A percentile compares a stretch with the other conserved stretches of the same genome.
phyloP scores from a whole-genome alignment of 2,113 vertebrate genomes.

The Centropristis striata region DNA sequence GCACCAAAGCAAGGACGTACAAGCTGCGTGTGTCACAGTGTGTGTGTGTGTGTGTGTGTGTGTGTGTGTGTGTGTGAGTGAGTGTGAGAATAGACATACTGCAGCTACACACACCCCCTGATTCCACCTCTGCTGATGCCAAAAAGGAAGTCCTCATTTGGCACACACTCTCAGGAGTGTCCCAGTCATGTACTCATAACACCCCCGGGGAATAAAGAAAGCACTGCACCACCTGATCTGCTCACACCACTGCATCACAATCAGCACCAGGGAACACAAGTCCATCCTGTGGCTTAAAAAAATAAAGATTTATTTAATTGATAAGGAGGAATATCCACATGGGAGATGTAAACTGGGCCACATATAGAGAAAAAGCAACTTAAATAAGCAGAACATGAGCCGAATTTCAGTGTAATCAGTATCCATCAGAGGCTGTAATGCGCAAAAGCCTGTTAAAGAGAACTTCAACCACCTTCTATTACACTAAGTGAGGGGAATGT shows the following conservation, averaged over 20 bases:
- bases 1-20: constrained; percentile 2
- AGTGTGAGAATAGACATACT: constrained; percentile 19
- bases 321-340: background rate
- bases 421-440: constrained; percentile 45
- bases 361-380: background rate
- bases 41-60: background rate
- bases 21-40: background rate
- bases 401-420: background rate
- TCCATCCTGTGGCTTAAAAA: background rate
- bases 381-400: background rate
- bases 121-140: constrained; percentile 42
- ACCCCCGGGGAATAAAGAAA: constrained; percentile 44
- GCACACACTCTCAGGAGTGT: constrained; percentile 41
- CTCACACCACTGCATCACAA: constrained; percentile 39
- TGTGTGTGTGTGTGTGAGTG: background rate
- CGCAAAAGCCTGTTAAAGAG: background rate
- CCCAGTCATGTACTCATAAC: constrained; percentile 60
- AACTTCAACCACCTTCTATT: background rate
- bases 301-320: background rate
- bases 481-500: background rate
- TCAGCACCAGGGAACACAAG: background rate
- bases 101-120: constrained; percentile 34
- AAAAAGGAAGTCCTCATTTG: constrained; percentile 55
- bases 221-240: constrained; percentile 46
- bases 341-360: background rate